Conservation (phyloP, 2,113 vertebrate genomes). For the Hemicordylus capensis region DNA sequence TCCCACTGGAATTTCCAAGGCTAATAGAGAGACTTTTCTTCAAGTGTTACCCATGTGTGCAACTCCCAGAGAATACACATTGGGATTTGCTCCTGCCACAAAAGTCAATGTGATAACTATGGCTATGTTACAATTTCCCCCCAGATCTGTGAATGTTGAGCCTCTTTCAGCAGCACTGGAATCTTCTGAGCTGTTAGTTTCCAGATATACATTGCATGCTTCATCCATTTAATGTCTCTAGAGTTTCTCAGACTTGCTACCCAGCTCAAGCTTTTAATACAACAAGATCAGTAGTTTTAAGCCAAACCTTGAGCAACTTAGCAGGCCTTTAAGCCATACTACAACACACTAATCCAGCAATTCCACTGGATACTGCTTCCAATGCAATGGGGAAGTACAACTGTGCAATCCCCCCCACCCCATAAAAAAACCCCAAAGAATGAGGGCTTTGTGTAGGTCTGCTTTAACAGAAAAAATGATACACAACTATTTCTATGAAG, state of each 20-base stretch:
- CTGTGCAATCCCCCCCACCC: no score
- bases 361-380: background rate
- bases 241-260: background rate
- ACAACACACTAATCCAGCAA: background rate
- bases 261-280: background rate
- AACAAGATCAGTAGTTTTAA: background rate
- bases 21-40: background rate
- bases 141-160: background rate
- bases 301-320: background rate
- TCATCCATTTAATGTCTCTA: background rate
- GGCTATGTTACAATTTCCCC: background rate
- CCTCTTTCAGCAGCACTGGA: background rate
- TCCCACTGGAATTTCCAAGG: background rate
- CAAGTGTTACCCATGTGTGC: background rate
- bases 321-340: background rate
- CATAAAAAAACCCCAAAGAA: background rate
- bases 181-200: background rate
- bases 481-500: background rate
- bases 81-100: no score
- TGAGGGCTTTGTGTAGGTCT: background rate
- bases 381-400: no score
- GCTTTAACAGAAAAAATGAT: background rate
- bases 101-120: background rate
- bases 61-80: background rate
- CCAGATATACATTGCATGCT: background rate